A percentile compares a stretch with the other conserved stretches of the same genome.
phyloP scores from a whole-genome alignment of 2,797 vertebrate species.

The Schizopygopsis pylzovi region DNA sequence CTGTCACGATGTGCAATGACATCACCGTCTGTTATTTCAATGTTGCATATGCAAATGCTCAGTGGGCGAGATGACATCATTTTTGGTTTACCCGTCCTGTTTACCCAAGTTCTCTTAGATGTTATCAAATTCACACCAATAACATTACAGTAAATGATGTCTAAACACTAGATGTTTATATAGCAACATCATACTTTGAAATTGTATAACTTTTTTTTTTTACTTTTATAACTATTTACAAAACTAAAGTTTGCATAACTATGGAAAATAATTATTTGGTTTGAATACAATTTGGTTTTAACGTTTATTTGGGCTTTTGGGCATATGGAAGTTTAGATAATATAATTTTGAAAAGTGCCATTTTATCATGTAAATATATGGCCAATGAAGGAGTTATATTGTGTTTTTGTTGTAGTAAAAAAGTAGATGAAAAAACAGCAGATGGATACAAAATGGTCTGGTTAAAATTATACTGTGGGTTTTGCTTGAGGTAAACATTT shows the following conservation, averaged over 20 bases:
- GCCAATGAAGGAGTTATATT: background rate
- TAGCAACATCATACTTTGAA: background rate
- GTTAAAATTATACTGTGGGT: background rate
- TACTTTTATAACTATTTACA: background rate
- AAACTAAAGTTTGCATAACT: background rate
- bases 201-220: background rate
- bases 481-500: background rate
- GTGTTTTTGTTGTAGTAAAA: background rate
- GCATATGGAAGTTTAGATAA: too few relatives aligned
- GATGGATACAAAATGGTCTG: background rate
- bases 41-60: slow-evolving; percentile 22
- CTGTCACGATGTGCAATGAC: slow-evolving; percentile 32
- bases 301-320: background rate
- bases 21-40: slow-evolving; percentile 22
- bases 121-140: background rate
- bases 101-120: slow-evolving; percentile 10
- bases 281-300: background rate
- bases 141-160: background rate
- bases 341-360: background rate
- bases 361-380: background rate
- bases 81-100: slow-evolving; percentile 21
- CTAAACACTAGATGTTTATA: background rate
- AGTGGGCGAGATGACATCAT: slow-evolving; percentile 25
- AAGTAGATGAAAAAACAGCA: background rate
- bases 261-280: background rate